Base-by-base conservation (phyloP, 1,140 invertebrate genomes). In the Hypothenemus hampei region DNA sequence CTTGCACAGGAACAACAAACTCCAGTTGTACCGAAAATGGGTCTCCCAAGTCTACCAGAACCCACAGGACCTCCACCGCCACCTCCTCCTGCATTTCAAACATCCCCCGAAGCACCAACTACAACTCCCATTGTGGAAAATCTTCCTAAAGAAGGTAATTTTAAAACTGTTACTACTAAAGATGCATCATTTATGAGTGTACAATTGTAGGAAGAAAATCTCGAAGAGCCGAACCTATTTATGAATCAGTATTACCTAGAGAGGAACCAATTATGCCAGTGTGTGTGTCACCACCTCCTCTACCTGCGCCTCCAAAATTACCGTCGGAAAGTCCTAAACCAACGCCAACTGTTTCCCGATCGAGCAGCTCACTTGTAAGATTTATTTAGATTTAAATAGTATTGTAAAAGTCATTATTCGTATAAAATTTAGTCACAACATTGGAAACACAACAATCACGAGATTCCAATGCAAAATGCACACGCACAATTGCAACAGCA, bases 191-290 rank as follows among this genome's bases (percentile, higher is more conserved):
- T 5, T 45, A 11, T 36, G 69, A 69, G 41, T 52, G 69, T 4
- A 73, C 72, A 3, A 35, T 35, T 20, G 69, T 70, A 57, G 72
- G 72, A 26, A 64, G 22, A 75, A 75, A 51, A 70, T 70, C 1
- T 71, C 72, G 49, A 73, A 71, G 23, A 73, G 50, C 75, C 21
- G 89, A 92, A 66, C 89, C 88, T 0, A 92, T 92, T 61, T 92
- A 92, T 66, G 89, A 92, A 67, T 81, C 86, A 0, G 85, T 92
- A 11, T 75, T 87, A 49, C 86, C 85, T 1, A 73, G 85, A 13
- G 81, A 84, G 22, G 78, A 80, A 21, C 68, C 74, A 31, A 66
- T 71, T 2, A 76, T 55, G 10, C 43, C 46, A 29, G 50, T 58
- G 20, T 58, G 48, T 16, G 73, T 75, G 21, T 78, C 78, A 7